These are phyloP conservation scores for Macrosoma leucophasiata DNA, from an alignment of 2,888 invertebrate genomes.

Conservation along the genomic window DNA sequence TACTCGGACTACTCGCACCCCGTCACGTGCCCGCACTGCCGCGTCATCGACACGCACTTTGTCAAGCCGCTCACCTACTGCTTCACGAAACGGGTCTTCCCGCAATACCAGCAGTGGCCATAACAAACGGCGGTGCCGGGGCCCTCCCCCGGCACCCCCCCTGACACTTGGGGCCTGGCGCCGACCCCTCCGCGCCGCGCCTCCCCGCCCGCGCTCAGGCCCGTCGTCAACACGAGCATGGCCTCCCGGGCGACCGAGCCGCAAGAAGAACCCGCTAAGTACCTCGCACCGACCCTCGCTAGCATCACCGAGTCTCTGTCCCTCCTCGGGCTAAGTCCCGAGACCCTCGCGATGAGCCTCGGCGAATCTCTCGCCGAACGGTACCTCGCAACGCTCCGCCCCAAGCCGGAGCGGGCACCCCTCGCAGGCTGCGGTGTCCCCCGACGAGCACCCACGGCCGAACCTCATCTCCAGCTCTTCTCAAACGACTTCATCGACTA, in stretches of 20 bases:
- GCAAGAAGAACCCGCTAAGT: constrained; percentile 43
- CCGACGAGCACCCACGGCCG: constrained; percentile 39
- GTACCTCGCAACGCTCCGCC: constrained; percentile 58
- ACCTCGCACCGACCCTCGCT: constrained; percentile 47
- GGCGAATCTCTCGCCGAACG: constrained; percentile 67
- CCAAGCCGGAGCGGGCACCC: constrained; percentile 40
- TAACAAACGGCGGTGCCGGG: constrained; percentile 88
- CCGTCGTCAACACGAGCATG: constrained; percentile 72
- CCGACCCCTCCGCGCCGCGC: constrained; percentile 60
- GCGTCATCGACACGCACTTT: constrained; percentile 93
- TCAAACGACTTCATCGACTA: constrained; percentile 79
- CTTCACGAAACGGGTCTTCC: constrained; percentile 84
- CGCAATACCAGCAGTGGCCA: constrained; percentile 87
- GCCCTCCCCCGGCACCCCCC: constrained; percentile 70
- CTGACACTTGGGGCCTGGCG: constrained; percentile 54
- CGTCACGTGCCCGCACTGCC: constrained; percentile 94
- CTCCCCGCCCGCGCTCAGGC: constrained; percentile 61
- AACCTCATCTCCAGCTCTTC: constrained; percentile 72
- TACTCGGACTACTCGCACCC: constrained; percentile 97
- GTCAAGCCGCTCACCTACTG: constrained; percentile 92
- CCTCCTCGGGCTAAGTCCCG: constrained; percentile 58
- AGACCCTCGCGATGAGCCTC: constrained; percentile 60
- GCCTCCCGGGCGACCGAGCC: constrained; percentile 48
- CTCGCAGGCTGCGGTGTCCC: constrained; percentile 42
- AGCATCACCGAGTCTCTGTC: constrained; percentile 65